phyloP scores from a whole-genome alignment of 37 sponge, comb jelly and placozoan species.

The Halichondria panicea region DNA sequence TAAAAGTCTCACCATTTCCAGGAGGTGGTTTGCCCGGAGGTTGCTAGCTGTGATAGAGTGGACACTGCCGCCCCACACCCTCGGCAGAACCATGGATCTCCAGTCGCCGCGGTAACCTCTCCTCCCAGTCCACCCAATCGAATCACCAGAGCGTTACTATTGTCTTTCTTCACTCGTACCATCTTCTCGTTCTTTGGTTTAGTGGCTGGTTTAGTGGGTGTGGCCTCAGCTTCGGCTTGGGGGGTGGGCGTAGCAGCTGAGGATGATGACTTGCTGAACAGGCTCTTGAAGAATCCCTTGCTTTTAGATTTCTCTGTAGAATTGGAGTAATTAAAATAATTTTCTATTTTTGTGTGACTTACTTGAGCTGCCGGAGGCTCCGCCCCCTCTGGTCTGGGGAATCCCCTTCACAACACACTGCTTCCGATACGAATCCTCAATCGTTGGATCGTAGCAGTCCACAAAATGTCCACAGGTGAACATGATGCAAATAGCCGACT shows the following conservation, averaged over 20 bases:
- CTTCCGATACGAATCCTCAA: conserved; percentile 95
- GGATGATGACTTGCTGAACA: conserved; percentile 28
- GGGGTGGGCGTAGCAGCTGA: conserved; percentile 4
- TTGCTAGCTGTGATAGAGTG: conserved; percentile 58
- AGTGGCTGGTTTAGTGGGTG: conserved; percentile 15
- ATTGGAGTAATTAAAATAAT: background rate
- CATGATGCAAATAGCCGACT: conserved; percentile 74
- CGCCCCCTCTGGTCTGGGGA: too few relatives aligned
- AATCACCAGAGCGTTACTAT: conserved; percentile 75
- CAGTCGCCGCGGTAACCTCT: conserved; percentile 22
- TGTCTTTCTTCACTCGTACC: conserved; percentile 59
- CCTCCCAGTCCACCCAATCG: conserved; percentile 68
- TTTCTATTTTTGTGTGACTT: background rate
- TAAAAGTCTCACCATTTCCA: conserved; percentile 79
- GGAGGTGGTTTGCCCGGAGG: conserved; percentile 14
- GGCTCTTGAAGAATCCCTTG: conserved; percentile 36
- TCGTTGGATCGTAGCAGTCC: conserved; percentile 88
- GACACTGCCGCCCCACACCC: conserved; percentile 72
- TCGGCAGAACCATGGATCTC: conserved; percentile 53
- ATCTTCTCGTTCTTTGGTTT: conserved; percentile 53
- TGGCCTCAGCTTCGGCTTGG: background rate
- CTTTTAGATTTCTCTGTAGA: background rate
- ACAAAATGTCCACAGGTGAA: conserved; percentile 77
- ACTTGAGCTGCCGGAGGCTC: background rate
- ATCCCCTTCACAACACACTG: conserved; percentile 71